Percentiles rank a stretch among this genome's conserved stretches.
These are phyloP conservation scores for Ameiurus melas DNA, from an alignment of 2,113 vertebrate species.

Conservation along the genomic window DNA sequence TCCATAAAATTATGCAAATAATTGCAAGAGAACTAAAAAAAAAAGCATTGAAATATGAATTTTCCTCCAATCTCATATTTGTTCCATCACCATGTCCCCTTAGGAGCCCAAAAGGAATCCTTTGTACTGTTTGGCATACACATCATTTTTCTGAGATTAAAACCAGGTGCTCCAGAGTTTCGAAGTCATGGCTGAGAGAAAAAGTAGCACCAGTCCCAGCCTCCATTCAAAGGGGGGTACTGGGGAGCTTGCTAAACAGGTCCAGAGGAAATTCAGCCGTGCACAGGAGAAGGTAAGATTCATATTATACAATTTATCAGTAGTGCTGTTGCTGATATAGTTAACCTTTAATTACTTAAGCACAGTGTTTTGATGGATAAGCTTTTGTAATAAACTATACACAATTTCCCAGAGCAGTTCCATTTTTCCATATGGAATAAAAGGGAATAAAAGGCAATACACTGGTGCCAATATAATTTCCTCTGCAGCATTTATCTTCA, in stretches of 20 bases:
- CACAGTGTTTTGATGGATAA: neutral
- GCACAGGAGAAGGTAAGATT: slow-evolving; percentile 88
- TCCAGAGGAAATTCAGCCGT: slow-evolving; percentile 86
- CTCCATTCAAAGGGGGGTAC: slow-evolving; percentile 67
- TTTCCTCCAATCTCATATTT: too few species aligned
- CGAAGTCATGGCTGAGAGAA: slow-evolving; percentile 81
- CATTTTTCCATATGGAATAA: neutral
- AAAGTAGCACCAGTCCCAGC: slow-evolving; percentile 50
- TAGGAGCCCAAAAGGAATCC: neutral
- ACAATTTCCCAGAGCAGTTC: neutral
- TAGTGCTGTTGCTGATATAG: neutral
- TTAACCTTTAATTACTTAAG: neutral
- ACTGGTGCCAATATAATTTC: neutral
- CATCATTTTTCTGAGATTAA: slow-evolving; percentile 10
- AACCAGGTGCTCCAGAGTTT: slow-evolving; percentile 24
- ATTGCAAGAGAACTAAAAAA: too few species aligned
- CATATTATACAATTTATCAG: slow-evolving; percentile 2
- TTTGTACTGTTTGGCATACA: neutral
- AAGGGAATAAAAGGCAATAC: neutral
- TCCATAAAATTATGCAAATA: too few species aligned
- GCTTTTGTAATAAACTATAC: neutral
- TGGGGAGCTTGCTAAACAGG: slow-evolving; percentile 82
- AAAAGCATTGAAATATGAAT: too few species aligned
- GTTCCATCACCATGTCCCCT: too few species aligned
- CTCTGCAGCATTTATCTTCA: slow-evolving; percentile 5